A percentile compares a stretch with the other conserved stretches of the same genome.
Conservation (phyloP, 2,113 vertebrate species). For the Solea senegalensis region DNA sequence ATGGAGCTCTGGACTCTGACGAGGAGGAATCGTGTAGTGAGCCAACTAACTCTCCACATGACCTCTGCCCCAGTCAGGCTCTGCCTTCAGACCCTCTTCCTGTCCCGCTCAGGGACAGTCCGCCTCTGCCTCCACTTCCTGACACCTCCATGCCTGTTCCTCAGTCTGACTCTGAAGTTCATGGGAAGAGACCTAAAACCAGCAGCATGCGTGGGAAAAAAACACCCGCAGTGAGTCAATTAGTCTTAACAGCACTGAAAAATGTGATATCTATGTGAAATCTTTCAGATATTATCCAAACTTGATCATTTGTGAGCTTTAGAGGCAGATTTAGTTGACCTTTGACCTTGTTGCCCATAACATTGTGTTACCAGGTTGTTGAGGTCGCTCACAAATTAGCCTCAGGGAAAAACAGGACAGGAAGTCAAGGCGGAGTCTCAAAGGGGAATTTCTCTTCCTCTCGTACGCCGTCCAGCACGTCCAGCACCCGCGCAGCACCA, state of each 20-base stretch:
- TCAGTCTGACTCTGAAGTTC: slow-evolving; percentile 82
- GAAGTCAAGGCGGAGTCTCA: slow-evolving; percentile 25
- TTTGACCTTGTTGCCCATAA: too few species aligned
- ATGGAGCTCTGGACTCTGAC: slow-evolving; percentile 87
- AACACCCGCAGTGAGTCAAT: slow-evolving; percentile 52
- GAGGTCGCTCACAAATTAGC: slow-evolving; percentile 47
- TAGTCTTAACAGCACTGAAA: slow-evolving; percentile 50
- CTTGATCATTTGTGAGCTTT: too few species aligned
- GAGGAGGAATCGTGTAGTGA: slow-evolving; percentile 83
- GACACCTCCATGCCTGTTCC: slow-evolving; percentile 90
- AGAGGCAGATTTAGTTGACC: too few species aligned
- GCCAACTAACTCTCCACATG: slow-evolving; percentile 67
- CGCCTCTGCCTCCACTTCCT: slow-evolving; percentile 85
- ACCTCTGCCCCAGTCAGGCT: slow-evolving; percentile 58
- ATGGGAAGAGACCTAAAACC: slow-evolving; percentile 59
- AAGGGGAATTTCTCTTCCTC: slow-evolving; percentile 55
- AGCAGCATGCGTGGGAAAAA: slow-evolving; percentile 74
- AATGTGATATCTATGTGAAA: too few species aligned
- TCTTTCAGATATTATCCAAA: too few species aligned
- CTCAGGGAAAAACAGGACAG: slow-evolving; percentile 73
- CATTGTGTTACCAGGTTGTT: slow-evolving; percentile 28
- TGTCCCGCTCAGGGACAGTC: slow-evolving; percentile 85
- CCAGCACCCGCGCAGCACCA: slow-evolving; percentile 50
- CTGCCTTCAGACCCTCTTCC: slow-evolving; percentile 84
- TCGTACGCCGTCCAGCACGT: slow-evolving; percentile 38